Base-by-base conservation (phyloP, 2,797 vertebrate species). In the Chaetodon trifasciatus region DNA sequence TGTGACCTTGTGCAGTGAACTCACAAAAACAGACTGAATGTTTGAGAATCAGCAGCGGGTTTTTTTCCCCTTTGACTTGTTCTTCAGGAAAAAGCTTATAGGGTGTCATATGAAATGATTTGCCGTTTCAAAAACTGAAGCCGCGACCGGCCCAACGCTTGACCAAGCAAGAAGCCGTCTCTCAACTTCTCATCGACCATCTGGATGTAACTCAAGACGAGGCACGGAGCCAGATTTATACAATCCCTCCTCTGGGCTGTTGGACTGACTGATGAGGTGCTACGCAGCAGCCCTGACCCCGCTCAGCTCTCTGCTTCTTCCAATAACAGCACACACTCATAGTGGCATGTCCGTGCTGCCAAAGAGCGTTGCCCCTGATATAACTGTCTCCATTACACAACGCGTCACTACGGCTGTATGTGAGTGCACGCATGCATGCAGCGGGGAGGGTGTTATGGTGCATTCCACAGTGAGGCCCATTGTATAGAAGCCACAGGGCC, bases 191-290 rank as follows among this genome's bases (percentile, higher is more conserved):
- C 83, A 73, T 84, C 82, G 62, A 83, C 89, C 91, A 93, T 92
- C 93, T 91, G 92, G 93, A 92, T 55, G 88, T 88, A 92, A 93
- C 90, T 88, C 77, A 87, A 93, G 87, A 87, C 47, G 64, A 74
- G 90, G 89, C 83, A 57, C 70, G 2, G 85, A 85, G 86, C 90
- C 93, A 93, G 57, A 91, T 88, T 90, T 79, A 92, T 92, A 93
- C 94, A 91, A 87, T 91, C 79, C 83, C 71, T 90, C 84, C 86
- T 74, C 84, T 70, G 78, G 88, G 78, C 87, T 69, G 87, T 61
- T 88, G 84, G 85, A 74, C 87, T 93, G 94, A 95, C 90, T 93
- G 93, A 95, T 95, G 93, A 95, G 94, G 94, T 94, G 94, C 91
- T 92, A 78, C 71, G 73, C 84, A 35, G 86, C 81, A 82, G 86